Evolutionary conservation across 2,797 vertebrate genomes (phyloP), one percentile per base, ranked within the genome.

Genomic region (Kryptopterus vitreolus): DNA sequence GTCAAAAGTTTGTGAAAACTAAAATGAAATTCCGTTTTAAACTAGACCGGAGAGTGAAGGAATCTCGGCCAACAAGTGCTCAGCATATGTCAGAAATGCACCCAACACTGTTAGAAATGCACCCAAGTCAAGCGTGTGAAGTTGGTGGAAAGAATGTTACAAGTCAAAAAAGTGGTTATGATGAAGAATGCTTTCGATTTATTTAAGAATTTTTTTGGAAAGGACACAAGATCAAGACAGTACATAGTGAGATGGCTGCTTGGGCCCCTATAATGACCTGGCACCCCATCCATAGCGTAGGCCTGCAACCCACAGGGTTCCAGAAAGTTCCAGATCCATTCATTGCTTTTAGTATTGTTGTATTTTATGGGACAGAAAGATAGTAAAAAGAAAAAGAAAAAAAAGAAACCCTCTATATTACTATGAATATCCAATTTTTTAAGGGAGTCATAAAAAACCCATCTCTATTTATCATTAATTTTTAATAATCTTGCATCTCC

Each of bases 21-120:
- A n/a, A 15, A 20, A 65, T 65, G 22, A 38, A 65, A 65, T 65
- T 65, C 62, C n/a, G 62, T 38, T 65, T n/a, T 22, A 65, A n/a
- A 38, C 33, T 12, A 66, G 63, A n/a, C 33, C 63, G 43, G 43
- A 50, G 24, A 18, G 16, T 29, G 16, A 26, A 69, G 43, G 46
- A 69, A 69, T 26, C 11, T 9, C 46, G 31, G 15, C 68, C 46
- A 20, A 52, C 26, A 52, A 70, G 48, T 70, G 46, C 26, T 31
- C 26, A 6, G 26, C 18, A 52, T 50, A 50, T 29, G 68, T 70
- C n/a, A 70, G 46, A 16, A 70, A 31, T 16, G 29, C 43, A 2
- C 15, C 24, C 43, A 68, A 68, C 22, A 38, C 20, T 38, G 31
- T 38, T 65, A 18, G 31, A 18, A 22, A 65, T 33, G 22, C 12